Percentiles rank a stretch among this genome's conserved stretches.
These are phyloP conservation scores for Busseola fusca DNA, from an alignment of 2,888 invertebrate genomes.

Conservation along the genomic window DNA sequence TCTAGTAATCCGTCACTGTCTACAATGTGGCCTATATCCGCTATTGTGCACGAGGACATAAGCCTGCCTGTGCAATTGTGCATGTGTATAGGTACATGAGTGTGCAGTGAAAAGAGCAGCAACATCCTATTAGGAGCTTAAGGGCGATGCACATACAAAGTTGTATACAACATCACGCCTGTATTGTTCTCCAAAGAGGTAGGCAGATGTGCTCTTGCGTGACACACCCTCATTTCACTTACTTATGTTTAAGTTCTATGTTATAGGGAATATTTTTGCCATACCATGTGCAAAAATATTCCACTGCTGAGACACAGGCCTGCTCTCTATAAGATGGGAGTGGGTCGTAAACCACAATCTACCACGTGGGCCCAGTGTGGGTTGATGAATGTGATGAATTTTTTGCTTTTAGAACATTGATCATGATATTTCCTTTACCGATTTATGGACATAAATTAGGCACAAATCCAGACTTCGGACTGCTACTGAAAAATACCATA, in stretches of 20 bases:
- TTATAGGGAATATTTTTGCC: background rate
- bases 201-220: background rate
- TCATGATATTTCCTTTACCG: too few species aligned
- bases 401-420: too few species aligned
- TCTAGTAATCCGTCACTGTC: background rate
- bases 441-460: background rate
- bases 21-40: background rate
- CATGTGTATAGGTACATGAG: too few species aligned
- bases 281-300: too few species aligned
- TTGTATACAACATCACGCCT: background rate
- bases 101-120: conserved; percentile 2
- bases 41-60: background rate
- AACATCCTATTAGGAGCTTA: background rate
- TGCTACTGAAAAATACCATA: background rate
- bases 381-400: background rate
- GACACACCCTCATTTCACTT: background rate
- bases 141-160: background rate
- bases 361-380: too few species aligned
- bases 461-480: background rate
- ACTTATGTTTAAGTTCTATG: background rate
- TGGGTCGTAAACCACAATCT: background rate
- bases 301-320: too few species aligned
- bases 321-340: too few species aligned
- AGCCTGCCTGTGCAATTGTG: background rate
- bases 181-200: background rate